These are phyloP conservation scores for Sylvia borin DNA, from an alignment of 2,797 vertebrate species.

Conservation along the genomic window DNA sequence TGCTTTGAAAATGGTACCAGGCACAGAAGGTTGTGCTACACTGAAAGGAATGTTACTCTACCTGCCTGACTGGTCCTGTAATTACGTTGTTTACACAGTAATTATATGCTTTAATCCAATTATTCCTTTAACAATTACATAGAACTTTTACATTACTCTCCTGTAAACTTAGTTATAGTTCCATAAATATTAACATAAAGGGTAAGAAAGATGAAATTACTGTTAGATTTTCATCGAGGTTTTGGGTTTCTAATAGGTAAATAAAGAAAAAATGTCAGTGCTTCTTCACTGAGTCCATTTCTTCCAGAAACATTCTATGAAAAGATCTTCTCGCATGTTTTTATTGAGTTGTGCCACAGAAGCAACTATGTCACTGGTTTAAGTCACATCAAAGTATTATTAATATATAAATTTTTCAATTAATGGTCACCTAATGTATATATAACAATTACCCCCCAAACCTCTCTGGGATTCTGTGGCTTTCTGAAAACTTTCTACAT, in stretches of 20 bases:
- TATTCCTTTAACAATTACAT: slow-evolving; percentile 68
- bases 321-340: not conserved
- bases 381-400: not conserved
- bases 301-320: not conserved
- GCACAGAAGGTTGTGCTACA: slow-evolving; percentile 24
- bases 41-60: slow-evolving; percentile 45
- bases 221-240: slow-evolving; percentile 36
- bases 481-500: not conserved
- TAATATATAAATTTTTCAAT: not conserved
- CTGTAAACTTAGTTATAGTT: slow-evolving; percentile 62
- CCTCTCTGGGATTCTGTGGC: not conserved
- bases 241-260: not conserved
- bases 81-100: slow-evolving; percentile 75
- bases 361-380: not conserved
- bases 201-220: slow-evolving; percentile 32
- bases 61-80: slow-evolving; percentile 63
- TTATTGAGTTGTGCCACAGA: not conserved
- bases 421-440: not conserved
- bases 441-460: not conserved
- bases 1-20: slow-evolving; percentile 27
- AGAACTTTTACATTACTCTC: slow-evolving; percentile 59
- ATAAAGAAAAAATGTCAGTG: not conserved
- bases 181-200: slow-evolving; percentile 47
- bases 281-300: not conserved
- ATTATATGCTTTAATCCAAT: slow-evolving; percentile 73